phyloP scores from a whole-genome alignment of 2,888 invertebrate genomes.

The Druceiella hillmani region DNA sequence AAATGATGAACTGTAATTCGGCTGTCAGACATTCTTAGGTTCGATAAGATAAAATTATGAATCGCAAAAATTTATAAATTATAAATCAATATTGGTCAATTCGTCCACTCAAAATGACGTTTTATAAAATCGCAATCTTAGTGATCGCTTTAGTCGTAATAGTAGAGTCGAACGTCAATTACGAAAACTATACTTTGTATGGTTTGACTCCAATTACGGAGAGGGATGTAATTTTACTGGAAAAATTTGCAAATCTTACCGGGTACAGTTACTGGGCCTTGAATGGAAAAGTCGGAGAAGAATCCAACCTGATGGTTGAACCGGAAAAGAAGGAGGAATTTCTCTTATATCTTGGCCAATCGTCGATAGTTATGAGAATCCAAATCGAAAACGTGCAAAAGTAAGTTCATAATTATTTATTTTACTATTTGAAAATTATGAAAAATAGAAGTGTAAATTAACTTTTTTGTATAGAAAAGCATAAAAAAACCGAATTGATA shows the following conservation, averaged over 20 bases:
- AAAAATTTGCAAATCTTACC: constrained; percentile 36
- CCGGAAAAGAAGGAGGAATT: constrained; percentile 31
- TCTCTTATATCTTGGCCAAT: constrained; percentile 22
- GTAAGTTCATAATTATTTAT: constrained; percentile 30
- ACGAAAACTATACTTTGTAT: constrained; percentile 55
- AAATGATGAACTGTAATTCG: no score
- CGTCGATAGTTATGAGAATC: constrained; percentile 27
- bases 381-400: constrained; percentile 35
- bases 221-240: constrained; percentile 42
- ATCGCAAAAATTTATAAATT: no score
- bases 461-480: constrained; percentile 23
- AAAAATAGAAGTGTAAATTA: no score
- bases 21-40: no score
- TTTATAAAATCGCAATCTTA: no score
- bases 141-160: constrained; percentile 23
- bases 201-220: constrained; percentile 45
- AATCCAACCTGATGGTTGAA: constrained; percentile 35
- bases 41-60: no score
- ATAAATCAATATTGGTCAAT: no score
- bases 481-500: no score
- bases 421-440: no score
- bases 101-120: no score
- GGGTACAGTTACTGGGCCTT: constrained; percentile 39
- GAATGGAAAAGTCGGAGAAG: constrained; percentile 31
- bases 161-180: constrained; percentile 31